Base-by-base conservation (phyloP, 2,797 vertebrate species). In the Chloroceryle inda region DNA sequence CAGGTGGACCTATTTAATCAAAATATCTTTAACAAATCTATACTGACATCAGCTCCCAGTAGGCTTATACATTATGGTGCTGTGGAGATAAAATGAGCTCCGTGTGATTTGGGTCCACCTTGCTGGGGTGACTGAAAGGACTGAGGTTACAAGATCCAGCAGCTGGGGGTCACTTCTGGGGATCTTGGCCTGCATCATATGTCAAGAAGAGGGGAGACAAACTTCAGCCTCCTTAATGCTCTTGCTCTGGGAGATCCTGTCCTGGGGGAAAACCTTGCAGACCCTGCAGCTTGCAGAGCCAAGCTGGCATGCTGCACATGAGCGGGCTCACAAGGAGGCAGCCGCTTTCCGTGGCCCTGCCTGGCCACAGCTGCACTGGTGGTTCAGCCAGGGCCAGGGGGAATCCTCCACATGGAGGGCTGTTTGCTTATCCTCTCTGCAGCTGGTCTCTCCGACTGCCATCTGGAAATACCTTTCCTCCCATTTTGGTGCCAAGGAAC, bases 381-480 rank as follows among this genome's bases (percentile, higher is more conserved):
- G 5, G 80, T 69, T 93, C 87, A 94, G 55, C 63, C 0, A 1
- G 85, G 82, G 88, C 89, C 71, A 53, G 62, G 79, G 71, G 94
- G 85, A 92, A 92, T 82, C 93, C 93, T 92, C 53, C 9, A 6
- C 56, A 18, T 0, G 1, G 35, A 68, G 61, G 66, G 50, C 33
- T 88, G 35, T 66, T 66, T 68, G 76, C 85, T 19, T n/a, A 59
- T 44, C 44, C 45, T 72, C 45, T 29, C 75, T 19, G 14, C 85
- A 94, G 95, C 94, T 76, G 80, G 31, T 83, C 68, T 45, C 37
- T 35, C 44, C 8, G 8, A 35, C 76, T 35, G 61, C 44, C 62
- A 85, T 61, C 66, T 90, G 72, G 56, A 96, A 93, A 84, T 33
- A 74, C 85, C 89, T 95, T 82, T 82, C 56, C 75, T 53, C 45